Evolutionary conservation across 1,140 invertebrate species (phyloP).

Genomic region (Tetramorium simillimum): DNA sequence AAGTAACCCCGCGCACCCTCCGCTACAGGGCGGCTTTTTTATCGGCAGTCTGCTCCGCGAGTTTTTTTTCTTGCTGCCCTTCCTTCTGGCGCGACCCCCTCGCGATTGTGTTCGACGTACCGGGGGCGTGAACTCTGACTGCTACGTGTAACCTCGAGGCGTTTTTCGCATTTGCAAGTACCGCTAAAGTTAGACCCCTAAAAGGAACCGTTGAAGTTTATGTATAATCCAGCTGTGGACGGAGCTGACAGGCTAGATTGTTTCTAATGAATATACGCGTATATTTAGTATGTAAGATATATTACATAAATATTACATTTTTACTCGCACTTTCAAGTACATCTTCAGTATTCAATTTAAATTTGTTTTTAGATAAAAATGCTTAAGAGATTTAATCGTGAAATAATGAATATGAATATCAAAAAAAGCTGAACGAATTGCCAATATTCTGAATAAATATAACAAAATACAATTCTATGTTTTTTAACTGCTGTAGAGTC

Average conservation of each 20-base stretch:
- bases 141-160: constrained; percentile 73
- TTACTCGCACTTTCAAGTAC: not conserved
- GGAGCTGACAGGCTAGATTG: not conserved
- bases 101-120: constrained; percentile 72
- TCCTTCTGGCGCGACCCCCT: constrained; percentile 61
- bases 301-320: not conserved
- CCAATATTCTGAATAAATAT: not conserved
- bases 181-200: constrained; percentile 7
- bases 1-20: constrained; percentile 64
- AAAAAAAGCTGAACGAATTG: not conserved
- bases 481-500: not conserved
- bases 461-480: not conserved
- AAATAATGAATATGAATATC: not conserved
- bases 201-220: constrained; percentile 62
- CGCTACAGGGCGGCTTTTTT: constrained; percentile 66
- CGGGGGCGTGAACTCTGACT: constrained; percentile 72
- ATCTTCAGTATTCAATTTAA: not conserved
- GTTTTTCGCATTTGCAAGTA: constrained; percentile 72
- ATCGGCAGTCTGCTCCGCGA: constrained; percentile 56
- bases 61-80: constrained; percentile 63
- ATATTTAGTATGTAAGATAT: not conserved
- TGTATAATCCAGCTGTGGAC: constrained; percentile 56
- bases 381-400: not conserved
- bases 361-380: not conserved
- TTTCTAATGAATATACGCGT: not conserved